Base-by-base conservation (phyloP, 2,888 invertebrate genomes). In the Heteromyza rotundicornis region DNA sequence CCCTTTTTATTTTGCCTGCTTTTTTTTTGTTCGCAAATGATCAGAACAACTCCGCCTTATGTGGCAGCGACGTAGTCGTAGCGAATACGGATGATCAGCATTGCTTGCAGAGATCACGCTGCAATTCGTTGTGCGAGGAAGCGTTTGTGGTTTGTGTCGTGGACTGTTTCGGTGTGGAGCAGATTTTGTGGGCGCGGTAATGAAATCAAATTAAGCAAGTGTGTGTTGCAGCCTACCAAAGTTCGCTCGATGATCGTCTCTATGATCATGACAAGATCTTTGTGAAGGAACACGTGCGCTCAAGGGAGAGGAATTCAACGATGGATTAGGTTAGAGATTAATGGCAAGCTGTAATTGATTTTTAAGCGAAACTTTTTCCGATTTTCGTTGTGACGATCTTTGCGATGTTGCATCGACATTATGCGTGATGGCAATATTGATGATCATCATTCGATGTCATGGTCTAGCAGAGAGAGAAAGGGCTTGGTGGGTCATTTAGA, bases 191-290 rank as follows among this genome's bases (percentile, higher is more conserved):
- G 80, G 80, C 80, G 81, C 78, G 80, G 80, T 81, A 81, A 81
- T 81, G 81, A 80, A 82, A 82, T 82, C 82, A 82, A 81, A 81
- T 81, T 81, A 81, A 79, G 73, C 79, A 81, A 79, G 74, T 78
- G 75, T 74, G 69, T 70, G 70, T 70, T 70, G 65, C 70, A 65
- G 67, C 73, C 68, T 65, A 69, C 73, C 61, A 67, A 58, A n/a
- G 35, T 17, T 1, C 35, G 27, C 19, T 20, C 59, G 52, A 23
- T 17, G 47, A 17, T 51, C 51, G 5, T 22, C 14, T 7, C 7
- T 23, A 14, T 23, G 52, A 20, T 23, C 51, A 40, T 19, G 19
- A 17, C 52, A 23, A 10, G 19, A 24, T 32, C 35, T 35, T n/a
- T 22, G 36, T 20, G 22, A 10, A 16, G 27, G 19, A 20, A 23